Base-by-base conservation (phyloP, 1,140 invertebrate genomes). In the Lepidotrigona ventralis region DNA sequence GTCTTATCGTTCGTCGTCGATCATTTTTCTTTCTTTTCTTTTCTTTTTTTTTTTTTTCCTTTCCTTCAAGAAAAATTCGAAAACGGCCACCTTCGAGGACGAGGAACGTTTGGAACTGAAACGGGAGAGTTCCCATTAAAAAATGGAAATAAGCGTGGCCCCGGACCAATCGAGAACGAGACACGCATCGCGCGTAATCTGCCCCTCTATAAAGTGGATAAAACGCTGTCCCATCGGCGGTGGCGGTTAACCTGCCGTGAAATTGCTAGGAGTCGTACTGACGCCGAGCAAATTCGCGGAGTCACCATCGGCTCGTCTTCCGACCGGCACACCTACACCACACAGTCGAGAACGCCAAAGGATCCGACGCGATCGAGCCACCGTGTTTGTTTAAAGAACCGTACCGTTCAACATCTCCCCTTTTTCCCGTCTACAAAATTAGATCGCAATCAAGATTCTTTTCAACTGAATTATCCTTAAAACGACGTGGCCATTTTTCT, bases 211-310 rank as follows among this genome's bases (percentile, higher is more conserved):
- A 79, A 81, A 81, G 79, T 80, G 86, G 80, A 85, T 86, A 89
- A 83, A 85, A 86, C 92, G 92, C 93, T 94, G 92, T 94, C 91
- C 92, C 92, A 91, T 88, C 88, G 91, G 39, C 87, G 90, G 90
- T 91, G 92, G 90, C 85, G 90, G 90, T 88, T 94, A 94, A 94
- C 90, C 88, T 89, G 92, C 91, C 93, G 90, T 93, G 93, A 93
- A 94, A 94, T 94, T 94, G 92, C 89, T 92, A 94, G 89, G 88
- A 93, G 92, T 92, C 91, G 81, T 84, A 91, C 88, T 90, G 91
- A 92, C 92, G 92, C 91, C 91, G 86, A 80, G 75, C 85, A 66
- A 89, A 91, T 90, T 83, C 86, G 92, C 92, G 85, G 72, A 88
- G 90, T 93, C 92, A 93, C 88, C 90, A 87, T 89, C 83, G 86